A percentile compares a stretch with the other conserved stretches of the same genome.
These are phyloP conservation scores for Phaethon lepturus DNA, from an alignment of 2,113 vertebrate species.

Conservation along the genomic window DNA sequence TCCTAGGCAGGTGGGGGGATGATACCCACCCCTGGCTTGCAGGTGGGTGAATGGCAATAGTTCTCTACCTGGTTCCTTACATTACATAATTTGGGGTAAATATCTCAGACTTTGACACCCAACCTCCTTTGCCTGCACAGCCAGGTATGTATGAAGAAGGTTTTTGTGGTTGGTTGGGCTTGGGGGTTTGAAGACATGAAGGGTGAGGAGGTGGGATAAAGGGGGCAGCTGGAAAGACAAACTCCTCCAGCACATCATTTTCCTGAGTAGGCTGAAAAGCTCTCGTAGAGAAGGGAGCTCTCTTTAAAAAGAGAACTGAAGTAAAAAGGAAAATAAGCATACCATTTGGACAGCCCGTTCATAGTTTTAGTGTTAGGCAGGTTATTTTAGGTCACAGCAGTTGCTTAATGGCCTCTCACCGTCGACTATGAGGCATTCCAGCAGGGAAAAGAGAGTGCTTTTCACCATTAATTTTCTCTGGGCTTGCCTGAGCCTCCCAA, in stretches of 20 bases:
- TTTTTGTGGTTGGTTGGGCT: not conserved
- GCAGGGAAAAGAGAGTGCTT: constrained; percentile 34
- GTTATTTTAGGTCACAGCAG: constrained; percentile 26
- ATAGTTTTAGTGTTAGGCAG: not conserved
- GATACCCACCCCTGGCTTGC: not conserved
- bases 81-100: not conserved
- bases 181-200: not conserved
- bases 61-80: not conserved
- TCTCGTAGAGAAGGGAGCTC: not conserved
- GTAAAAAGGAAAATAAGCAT: not conserved
- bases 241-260: not conserved
- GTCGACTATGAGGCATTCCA: not conserved
- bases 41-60: not conserved
- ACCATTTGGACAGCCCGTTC: not conserved
- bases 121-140: not conserved
- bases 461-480: constrained; percentile 39
- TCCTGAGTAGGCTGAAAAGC: not conserved
- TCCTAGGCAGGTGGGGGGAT: not conserved
- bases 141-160: not conserved
- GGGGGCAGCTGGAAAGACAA: not conserved
- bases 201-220: not conserved
- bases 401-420: constrained; percentile 16
- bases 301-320: not conserved
- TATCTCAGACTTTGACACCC: not conserved
- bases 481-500: constrained; percentile 10